Percentiles rank a stretch among this genome's conserved stretches.
Conservation (phyloP, 64 coral and sea anemone species). For the Pocillopora damicornis region DNA sequence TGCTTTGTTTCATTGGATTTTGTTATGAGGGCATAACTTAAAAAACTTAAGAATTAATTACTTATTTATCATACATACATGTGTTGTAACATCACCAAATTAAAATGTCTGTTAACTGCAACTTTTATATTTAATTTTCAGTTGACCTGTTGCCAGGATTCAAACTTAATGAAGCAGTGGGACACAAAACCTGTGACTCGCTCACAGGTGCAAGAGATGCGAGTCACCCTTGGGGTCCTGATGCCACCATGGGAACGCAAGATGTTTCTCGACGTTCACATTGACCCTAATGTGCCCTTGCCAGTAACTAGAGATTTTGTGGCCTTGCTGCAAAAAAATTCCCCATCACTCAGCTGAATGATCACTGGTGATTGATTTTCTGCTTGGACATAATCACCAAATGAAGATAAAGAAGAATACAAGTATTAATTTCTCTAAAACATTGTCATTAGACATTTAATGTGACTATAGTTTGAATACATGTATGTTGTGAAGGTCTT, state of each 20-base stretch:
- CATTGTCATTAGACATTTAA: no score
- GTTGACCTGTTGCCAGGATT: slow-evolving; percentile 34
- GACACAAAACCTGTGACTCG: neutral
- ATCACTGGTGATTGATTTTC: no score
- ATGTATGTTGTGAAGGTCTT: no score
- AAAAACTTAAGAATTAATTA: no score
- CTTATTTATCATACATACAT: no score
- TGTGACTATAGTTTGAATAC: no score
- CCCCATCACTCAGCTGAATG: slow-evolving; percentile 41
- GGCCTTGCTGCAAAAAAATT: slow-evolving; percentile 64
- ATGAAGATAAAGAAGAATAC: no score
- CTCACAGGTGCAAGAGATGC: slow-evolving; percentile 39
- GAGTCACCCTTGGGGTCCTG: slow-evolving; percentile 57
- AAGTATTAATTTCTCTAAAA: no score
- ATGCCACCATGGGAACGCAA: slow-evolving; percentile 74
- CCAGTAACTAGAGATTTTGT: slow-evolving; percentile 73
- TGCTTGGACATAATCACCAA: no score
- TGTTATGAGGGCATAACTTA: no score
- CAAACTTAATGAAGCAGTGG: slow-evolving; percentile 60
- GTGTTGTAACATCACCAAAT: no score
- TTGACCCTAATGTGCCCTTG: slow-evolving; percentile 49
- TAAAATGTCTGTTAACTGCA: neutral
- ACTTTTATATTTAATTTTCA: neutral
- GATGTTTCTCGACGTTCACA: slow-evolving; percentile 67
- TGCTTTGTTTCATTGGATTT: no score